Base-by-base conservation (phyloP, 1,140 invertebrate genomes). In the Drosophila lini region DNA sequence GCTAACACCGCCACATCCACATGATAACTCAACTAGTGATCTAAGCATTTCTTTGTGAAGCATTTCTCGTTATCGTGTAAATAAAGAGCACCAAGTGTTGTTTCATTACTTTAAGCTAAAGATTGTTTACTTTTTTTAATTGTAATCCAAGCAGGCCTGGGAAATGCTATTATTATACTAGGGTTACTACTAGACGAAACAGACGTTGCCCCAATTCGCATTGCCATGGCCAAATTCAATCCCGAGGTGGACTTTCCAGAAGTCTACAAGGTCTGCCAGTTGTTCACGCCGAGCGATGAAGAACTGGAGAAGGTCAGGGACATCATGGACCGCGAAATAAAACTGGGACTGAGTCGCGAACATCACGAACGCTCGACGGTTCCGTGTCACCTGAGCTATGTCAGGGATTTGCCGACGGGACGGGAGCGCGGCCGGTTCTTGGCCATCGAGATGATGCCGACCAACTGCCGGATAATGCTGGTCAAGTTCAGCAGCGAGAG, bases 401-500 rank as follows among this genome's bases (percentile, higher is more conserved):
- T 99, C 16, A 96, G 98, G 91, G 95, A 98, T 90, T 94, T 99
- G 60, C 98, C 99, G 0, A 97, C 98, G 93, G 98, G 99, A 57
- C 96, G 96, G 96, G 98, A 99, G 94, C 94, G 95, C 48, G 99
- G 99, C 25, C 97, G 98, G 93, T 99, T 98, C 92, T 93, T 99
- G 80, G 98, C 99, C 1, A 93, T 99, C 59, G 99, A 99, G 93
- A 94, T 99, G 76, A 98, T 98, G 41, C 98, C 99, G 0, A 99
- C 98, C 10, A 99, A 99, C 93, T 99, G 99, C 93, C 95, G 99
- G 62, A 98, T 99, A 6, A 93, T 99, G 47, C 94, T 99, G n/a
- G 98, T 99, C 81, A 96, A 97, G 64, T 93, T 99, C 57, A 94
- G 96, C 44, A 96, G 95, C 48, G 95, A 96, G 75, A 95, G 94